Conservation (phyloP, 2,888 invertebrate genomes). For the Helicoverpa assulta region DNA sequence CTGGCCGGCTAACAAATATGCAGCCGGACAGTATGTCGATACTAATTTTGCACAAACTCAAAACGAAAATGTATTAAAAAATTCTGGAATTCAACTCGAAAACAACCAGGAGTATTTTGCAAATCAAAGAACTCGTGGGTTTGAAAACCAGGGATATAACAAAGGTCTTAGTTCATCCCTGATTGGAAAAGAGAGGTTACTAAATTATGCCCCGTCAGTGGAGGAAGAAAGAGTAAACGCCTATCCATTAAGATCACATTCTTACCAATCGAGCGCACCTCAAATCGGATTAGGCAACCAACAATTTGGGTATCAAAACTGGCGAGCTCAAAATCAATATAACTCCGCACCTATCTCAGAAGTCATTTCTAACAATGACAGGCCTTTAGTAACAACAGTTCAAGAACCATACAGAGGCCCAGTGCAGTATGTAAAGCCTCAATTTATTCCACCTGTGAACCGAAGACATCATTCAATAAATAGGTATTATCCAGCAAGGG, state of each 20-base stretch:
- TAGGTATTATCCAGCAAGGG: not conserved
- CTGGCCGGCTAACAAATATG: constrained; percentile 42
- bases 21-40: constrained; percentile 29
- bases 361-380: not conserved
- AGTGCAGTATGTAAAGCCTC: constrained; percentile 15
- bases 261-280: constrained; percentile 7
- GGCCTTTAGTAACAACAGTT: constrained; percentile 5
- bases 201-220: constrained; percentile 4
- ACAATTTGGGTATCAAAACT: constrained; percentile 22
- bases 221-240: constrained; percentile 9
- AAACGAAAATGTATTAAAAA: constrained; percentile 24
- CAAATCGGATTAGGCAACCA: constrained; percentile 12
- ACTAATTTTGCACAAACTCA: constrained; percentile 48
- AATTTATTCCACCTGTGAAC: constrained; percentile 10
- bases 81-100: constrained; percentile 18
- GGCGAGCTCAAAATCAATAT: constrained; percentile 30
- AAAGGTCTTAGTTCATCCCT: constrained; percentile 1
- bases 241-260: not conserved
- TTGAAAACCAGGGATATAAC: constrained; percentile 20
- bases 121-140: constrained; percentile 21
- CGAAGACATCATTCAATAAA: not conserved
- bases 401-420: constrained; percentile 22
- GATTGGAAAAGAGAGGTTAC: constrained; percentile 1
- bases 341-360: constrained; percentile 2
- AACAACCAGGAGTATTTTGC: constrained; percentile 20